A percentile compares a stretch with the other conserved stretches of the same genome.
These are phyloP conservation scores for Scaptodrosophila latifasciaeformis DNA, from an alignment of 2,888 invertebrate genomes.

Conservation along the genomic window DNA sequence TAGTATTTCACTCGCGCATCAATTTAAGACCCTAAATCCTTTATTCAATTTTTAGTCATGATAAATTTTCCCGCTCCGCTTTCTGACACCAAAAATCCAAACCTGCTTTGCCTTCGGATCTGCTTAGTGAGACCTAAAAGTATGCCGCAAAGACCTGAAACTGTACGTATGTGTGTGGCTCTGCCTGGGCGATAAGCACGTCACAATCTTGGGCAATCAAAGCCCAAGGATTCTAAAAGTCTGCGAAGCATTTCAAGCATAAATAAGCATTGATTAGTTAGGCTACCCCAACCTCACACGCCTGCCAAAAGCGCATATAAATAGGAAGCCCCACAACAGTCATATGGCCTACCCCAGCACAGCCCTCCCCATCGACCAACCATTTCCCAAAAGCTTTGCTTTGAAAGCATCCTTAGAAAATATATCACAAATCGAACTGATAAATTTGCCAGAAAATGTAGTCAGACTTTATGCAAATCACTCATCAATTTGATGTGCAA, in stretches of 20 bases:
- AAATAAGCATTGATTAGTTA: conserved; percentile 62
- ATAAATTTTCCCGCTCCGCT: conserved; percentile 22
- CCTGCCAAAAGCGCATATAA: too few species aligned
- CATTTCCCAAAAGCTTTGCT: too few species aligned
- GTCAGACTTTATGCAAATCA: conserved; percentile 50
- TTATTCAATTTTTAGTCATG: conserved; percentile 67
- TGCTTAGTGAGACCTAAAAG: conserved; percentile 34
- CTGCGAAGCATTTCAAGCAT: conserved; percentile 15
- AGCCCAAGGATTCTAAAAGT: conserved; percentile 39
- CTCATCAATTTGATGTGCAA: conserved; percentile 46
- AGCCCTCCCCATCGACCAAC: too few species aligned
- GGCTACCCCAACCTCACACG: conserved; percentile 12
- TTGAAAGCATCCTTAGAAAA: too few species aligned
- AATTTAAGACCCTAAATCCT: conserved; percentile 67
- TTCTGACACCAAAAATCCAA: conserved; percentile 1
- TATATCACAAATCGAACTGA: too few species aligned
- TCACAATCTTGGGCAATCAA: conserved; percentile 28
- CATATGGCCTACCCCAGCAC: not conserved
- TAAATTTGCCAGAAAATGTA: too few species aligned
- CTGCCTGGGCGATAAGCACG: conserved; percentile 52
- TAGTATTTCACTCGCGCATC: too few species aligned
- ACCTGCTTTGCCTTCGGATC: not conserved
- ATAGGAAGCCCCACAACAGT: not conserved
- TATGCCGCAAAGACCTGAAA: conserved; percentile 24
- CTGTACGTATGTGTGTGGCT: not conserved